Base-by-base conservation (phyloP, 2,113 vertebrate genomes). In the Sprattus sprattus region DNA sequence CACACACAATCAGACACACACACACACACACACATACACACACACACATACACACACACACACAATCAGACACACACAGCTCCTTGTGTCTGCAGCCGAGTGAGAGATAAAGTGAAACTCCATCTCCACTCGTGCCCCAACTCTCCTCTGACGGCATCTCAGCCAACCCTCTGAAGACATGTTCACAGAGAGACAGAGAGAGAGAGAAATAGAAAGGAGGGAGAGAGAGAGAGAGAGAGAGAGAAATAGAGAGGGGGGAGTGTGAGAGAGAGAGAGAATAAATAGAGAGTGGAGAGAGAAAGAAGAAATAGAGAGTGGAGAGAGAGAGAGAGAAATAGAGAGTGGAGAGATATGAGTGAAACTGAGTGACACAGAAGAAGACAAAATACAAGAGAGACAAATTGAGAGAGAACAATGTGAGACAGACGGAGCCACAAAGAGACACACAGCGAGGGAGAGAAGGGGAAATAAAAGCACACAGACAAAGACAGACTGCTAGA, bases 91-190 rank as follows among this genome's bases (percentile, higher is more conserved):
- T 78, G 71, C 28, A 32, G 32, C 71, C 28, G 15, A 78, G 39
- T 78, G 15, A 32, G 71, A 78, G 71, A 78, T 78, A 32, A 39
- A 78, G 71, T 78, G 71, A 78, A 78, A 78, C 71, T 78, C 71
- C 28, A 78, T 78, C 25, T 78, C 28, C 71, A 78, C 71, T 78
- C 71, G 44, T 39, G 71, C 32, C 71, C 71, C 71, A 78, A 18
- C 32, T 78, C 71, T 28, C 71, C 71, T 16, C 71, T 78, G 71
- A 39, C 11, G 28, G 71, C 71, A 32, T 78, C 71, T 15, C 71
- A 15, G 28, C 71, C 32, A 78, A 32, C 71, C 28, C 71, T 78
- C 71, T 16, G 71, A 78, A 32, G 28, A 78, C 64, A 67, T 28
- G 16, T 78, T 78, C 28, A 78, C 25, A 39, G 71, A 39, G 71